Conservation (phyloP, 2,797 vertebrate species). For the Rhinoraja longicauda region DNA sequence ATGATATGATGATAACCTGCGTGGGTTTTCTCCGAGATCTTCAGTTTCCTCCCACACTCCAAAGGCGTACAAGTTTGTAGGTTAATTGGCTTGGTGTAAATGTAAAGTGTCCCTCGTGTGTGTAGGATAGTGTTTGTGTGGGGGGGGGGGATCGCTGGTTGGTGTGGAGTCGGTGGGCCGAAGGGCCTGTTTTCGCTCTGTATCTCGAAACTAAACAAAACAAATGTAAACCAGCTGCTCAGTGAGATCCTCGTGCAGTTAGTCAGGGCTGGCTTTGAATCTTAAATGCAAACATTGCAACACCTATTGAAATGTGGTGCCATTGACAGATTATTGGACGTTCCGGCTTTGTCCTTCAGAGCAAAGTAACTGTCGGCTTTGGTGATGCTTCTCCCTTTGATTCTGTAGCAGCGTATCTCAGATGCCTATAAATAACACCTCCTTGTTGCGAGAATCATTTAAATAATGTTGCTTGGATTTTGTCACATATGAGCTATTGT, state of each 20-base stretch:
- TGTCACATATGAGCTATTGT: constrained; percentile 13
- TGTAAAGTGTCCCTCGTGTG: too few relatives aligned
- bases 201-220: too few relatives aligned
- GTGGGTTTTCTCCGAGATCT: too few relatives aligned
- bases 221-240: not conserved
- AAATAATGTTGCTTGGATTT: constrained; percentile 14
- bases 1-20: too few relatives aligned
- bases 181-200: too few relatives aligned
- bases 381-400: not conserved
- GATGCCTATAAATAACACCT: constrained; percentile 10
- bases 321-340: not conserved
- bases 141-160: too few relatives aligned
- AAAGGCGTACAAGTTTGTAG: too few relatives aligned
- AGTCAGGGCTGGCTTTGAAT: not conserved
- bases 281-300: not conserved
- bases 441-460: constrained; percentile 23
- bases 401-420: not conserved
- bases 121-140: too few relatives aligned
- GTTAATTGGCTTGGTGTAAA: too few relatives aligned
- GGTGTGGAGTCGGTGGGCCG: too few relatives aligned
- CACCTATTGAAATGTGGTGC: not conserved
- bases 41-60: too few relatives aligned
- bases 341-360: not conserved
- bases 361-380: not conserved
- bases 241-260: too few relatives aligned